phyloP scores from a whole-genome alignment of 2,888 invertebrate species.

The Alcis repandata region DNA sequence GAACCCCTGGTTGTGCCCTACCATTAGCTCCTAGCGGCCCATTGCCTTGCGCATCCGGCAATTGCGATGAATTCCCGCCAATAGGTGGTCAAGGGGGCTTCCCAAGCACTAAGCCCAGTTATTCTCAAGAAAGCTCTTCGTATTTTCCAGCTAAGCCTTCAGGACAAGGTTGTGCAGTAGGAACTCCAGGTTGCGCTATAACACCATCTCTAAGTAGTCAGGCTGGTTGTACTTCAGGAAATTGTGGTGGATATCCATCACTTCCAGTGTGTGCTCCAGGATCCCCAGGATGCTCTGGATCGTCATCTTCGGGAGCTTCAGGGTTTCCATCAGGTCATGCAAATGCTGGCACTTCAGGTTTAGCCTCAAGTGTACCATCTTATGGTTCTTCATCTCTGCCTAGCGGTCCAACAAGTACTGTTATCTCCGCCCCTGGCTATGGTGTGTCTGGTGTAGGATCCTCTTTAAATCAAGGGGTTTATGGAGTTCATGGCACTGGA shows the following conservation, averaged over 20 bases:
- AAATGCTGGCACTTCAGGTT: not conserved
- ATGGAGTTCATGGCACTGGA: conserved; percentile 37
- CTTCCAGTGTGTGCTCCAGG: conserved; percentile 17
- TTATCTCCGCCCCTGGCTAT: conserved; percentile 13
- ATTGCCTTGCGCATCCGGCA: conserved; percentile 4
- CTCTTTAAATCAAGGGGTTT: conserved; percentile 22
- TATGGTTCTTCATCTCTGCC: not conserved
- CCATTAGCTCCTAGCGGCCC: conserved; percentile 3
- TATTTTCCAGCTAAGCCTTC: conserved; percentile 12
- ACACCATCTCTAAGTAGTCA: not conserved
- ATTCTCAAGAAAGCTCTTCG: conserved; percentile 15
- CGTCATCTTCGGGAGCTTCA: conserved; percentile 10
- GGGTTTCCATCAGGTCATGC: conserved; percentile 17
- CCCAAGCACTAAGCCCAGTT: conserved; percentile 2
- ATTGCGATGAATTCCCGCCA: conserved; percentile 16
- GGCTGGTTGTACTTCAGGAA: conserved; percentile 17
- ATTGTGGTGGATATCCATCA: conserved; percentile 7
- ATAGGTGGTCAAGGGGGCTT: not conserved
- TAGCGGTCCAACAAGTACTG: conserved; percentile 9
- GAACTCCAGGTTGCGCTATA: conserved; percentile 12
- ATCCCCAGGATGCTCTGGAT: conserved; percentile 14
- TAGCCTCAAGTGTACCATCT: not conserved
- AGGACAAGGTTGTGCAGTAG: conserved; percentile 6
- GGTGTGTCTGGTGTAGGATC: conserved; percentile 18
- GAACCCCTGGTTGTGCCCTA: conserved; percentile 19